These are phyloP conservation scores for Acanthiza pusilla DNA, from an alignment of 2,797 vertebrate species.

Conservation along the genomic window DNA sequence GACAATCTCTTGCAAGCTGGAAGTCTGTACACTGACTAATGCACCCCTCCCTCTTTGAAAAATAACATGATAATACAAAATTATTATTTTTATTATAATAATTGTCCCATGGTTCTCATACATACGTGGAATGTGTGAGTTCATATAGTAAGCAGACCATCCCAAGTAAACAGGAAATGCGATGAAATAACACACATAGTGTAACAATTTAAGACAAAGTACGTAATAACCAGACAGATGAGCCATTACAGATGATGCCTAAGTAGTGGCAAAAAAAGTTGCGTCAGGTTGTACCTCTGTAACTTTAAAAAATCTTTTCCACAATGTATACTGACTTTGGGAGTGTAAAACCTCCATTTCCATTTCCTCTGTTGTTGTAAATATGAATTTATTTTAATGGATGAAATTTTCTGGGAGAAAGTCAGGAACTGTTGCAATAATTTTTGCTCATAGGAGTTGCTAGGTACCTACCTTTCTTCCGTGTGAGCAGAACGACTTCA, in stretches of 20 bases:
- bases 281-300: background rate
- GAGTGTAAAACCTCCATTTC: background rate
- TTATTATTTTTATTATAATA: background rate
- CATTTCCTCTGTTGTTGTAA: background rate
- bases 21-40: background rate
- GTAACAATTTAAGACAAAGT: background rate
- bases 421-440: background rate
- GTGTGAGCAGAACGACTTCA: background rate
- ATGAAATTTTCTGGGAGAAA: background rate
- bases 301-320: background rate
- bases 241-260: background rate
- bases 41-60: background rate
- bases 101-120: background rate
- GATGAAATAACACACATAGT: background rate
- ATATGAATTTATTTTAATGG: background rate
- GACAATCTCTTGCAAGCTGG: background rate
- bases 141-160: background rate
- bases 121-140: background rate
- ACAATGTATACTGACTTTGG: background rate
- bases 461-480: background rate
- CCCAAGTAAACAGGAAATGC: background rate
- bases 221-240: background rate
- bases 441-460: background rate
- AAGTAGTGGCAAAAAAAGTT: background rate
- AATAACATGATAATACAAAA: background rate